Conservation (phyloP, 2,888 invertebrate species). For the Pandemis cinnamomeana region DNA sequence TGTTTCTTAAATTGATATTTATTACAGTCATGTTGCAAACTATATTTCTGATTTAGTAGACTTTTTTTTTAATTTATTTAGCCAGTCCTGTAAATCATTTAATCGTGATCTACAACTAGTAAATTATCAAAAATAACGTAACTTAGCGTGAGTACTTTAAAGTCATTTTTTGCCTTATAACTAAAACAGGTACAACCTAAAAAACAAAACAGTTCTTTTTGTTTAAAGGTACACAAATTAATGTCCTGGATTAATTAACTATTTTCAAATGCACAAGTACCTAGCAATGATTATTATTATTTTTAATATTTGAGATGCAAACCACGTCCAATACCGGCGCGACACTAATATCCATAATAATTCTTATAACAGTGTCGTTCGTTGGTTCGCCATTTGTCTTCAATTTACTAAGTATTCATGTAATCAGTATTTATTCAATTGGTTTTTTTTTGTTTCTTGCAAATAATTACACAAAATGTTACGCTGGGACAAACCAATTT, state of each 20-base stretch:
- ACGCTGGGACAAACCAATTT: too few species aligned
- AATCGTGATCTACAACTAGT: too few species aligned
- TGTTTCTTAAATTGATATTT: constrained; percentile 41
- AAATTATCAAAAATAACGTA: too few species aligned
- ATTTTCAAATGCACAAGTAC: not conserved
- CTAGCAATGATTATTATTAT: not conserved
- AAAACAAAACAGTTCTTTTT: too few species aligned
- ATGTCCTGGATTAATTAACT: not conserved
- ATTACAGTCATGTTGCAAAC: constrained; percentile 43
- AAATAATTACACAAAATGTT: too few species aligned
- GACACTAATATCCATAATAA: constrained; percentile 44
- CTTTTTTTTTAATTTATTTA: too few species aligned
- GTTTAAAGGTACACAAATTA: not conserved
- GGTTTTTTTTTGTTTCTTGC: too few species aligned
- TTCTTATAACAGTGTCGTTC: constrained; percentile 8
- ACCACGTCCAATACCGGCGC: constrained; percentile 42
- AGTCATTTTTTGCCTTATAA: too few species aligned
- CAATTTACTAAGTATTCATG: constrained; percentile 19
- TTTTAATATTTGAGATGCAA: not conserved
- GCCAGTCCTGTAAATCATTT: not conserved
- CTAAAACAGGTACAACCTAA: too few species aligned
- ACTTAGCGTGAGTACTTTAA: too few species aligned
- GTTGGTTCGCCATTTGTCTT: constrained; percentile 23
- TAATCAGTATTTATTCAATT: too few species aligned
- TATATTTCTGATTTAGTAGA: not conserved